Evolutionary conservation across 1,140 invertebrate genomes (phyloP).

Genomic region (Acromyrmex heyeri): DNA sequence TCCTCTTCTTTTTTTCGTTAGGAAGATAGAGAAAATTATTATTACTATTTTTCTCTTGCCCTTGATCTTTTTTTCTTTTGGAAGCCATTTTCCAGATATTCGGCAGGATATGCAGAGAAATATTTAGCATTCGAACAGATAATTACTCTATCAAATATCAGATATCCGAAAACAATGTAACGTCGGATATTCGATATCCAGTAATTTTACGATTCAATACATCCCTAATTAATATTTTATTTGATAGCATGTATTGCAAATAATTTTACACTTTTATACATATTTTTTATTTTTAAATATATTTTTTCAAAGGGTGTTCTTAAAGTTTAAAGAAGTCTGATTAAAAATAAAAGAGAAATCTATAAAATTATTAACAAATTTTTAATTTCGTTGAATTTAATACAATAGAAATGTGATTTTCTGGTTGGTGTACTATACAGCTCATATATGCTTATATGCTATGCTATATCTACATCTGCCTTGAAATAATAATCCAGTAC

Average conservation of each 20-base stretch:
- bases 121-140: too few relatives aligned
- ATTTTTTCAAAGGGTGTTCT: not conserved
- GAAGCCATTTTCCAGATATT: too few relatives aligned
- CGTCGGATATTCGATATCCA: too few relatives aligned
- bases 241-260: not conserved
- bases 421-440: not conserved
- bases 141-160: too few relatives aligned
- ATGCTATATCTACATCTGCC: not conserved
- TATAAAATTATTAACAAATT: not conserved
- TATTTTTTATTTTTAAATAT: not conserved
- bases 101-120: too few relatives aligned
- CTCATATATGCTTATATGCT: not conserved
- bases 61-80: too few relatives aligned
- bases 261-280: not conserved
- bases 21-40: too few relatives aligned
- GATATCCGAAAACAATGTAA: too few relatives aligned
- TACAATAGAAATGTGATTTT: not conserved
- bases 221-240: not conserved
- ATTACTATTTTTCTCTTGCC: too few relatives aligned
- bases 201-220: too few relatives aligned
- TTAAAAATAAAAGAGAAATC: not conserved
- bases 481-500: slow-evolving; percentile 51
- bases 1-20: too few relatives aligned
- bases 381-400: slow-evolving; percentile 6
- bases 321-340: not conserved